Percentiles rank a stretch among this genome's conserved stretches.
Conservation (phyloP, 1,140 invertebrate genomes). For the Dolichoris vasculosae region DNA sequence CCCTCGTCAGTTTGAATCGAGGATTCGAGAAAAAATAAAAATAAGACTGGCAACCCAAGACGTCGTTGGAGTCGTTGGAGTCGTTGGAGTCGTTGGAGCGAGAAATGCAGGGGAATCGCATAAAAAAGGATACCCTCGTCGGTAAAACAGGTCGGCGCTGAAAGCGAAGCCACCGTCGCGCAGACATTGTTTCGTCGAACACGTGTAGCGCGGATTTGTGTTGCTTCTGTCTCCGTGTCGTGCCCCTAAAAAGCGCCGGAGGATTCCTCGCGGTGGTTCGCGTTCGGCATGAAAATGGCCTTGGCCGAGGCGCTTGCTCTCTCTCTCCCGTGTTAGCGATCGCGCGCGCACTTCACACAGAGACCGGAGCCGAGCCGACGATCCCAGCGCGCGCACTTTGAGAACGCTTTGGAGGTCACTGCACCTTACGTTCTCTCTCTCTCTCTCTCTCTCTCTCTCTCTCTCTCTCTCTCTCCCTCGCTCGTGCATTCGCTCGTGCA, state of each 20-base stretch:
- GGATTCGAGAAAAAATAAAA: too few species aligned
- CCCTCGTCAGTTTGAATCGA: too few species aligned
- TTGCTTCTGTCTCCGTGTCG: conserved; percentile 10
- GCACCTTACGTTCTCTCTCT: conserved; percentile 56
- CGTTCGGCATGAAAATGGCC: conserved; percentile 61
- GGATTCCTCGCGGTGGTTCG: conserved; percentile 29
- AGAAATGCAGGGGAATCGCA: neutral
- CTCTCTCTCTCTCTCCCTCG: conserved; percentile 20
- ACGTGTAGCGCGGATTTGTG: conserved; percentile 22
- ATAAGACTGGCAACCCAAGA: too few species aligned
- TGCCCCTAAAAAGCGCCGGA: conserved; percentile 40
- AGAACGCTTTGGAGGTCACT: conserved; percentile 60
- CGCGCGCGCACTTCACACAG: too few species aligned
- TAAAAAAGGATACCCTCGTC: neutral
- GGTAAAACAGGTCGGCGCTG: neutral
- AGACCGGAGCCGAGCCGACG: too few species aligned
- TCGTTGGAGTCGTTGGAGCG: too few species aligned
- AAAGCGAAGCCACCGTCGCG: neutral
- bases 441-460: conserved; percentile 28
- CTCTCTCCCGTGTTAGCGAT: conserved; percentile 24
- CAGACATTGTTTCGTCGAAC: neutral
- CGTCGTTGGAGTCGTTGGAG: too few species aligned
- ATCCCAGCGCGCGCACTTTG: conserved; percentile 19
- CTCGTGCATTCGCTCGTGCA: conserved; percentile 34
- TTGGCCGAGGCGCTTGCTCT: conserved; percentile 59